These are phyloP conservation scores for Erythrolamprus reginae DNA, from an alignment of 2,113 vertebrate genomes.

Conservation along the genomic window DNA sequence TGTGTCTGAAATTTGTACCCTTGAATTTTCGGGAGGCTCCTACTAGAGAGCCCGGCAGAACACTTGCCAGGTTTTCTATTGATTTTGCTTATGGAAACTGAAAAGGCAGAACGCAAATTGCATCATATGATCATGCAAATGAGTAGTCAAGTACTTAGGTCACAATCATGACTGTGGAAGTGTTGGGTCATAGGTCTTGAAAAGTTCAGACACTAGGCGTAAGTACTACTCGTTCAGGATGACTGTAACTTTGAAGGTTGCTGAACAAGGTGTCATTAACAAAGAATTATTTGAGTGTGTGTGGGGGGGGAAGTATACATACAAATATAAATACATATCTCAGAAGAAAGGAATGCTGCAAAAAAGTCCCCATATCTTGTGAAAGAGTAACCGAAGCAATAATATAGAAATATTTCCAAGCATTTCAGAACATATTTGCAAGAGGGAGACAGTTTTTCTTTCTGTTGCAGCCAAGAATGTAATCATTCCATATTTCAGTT, in stretches of 20 bases:
- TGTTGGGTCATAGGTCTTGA: background rate
- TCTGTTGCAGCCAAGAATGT: conserved; percentile 24
- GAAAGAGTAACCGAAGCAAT: conserved; percentile 20
- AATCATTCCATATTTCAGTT: conserved; percentile 24
- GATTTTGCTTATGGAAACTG: background rate
- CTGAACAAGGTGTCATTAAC: background rate
- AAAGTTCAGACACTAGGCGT: background rate
- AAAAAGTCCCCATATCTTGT: conserved; percentile 38
- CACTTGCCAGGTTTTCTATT: background rate
- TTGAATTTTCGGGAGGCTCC: too few relatives aligned
- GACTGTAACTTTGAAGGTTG: background rate
- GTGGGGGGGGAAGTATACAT: too few relatives aligned
- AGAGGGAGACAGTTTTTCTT: conserved; percentile 12
- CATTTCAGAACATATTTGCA: conserved; percentile 15
- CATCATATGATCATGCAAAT: background rate
- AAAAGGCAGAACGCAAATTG: background rate
- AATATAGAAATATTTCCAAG: conserved; percentile 20
- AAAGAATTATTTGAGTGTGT: background rate
- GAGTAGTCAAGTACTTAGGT: background rate
- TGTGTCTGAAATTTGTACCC: too few relatives aligned
- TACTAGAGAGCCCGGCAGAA: too few relatives aligned
- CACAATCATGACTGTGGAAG: background rate
- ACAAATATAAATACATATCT: background rate
- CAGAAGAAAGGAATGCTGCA: conserved; percentile 26
- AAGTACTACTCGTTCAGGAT: background rate